Base-by-base conservation (phyloP, 2,797 vertebrate species). In the Cryptoprocta ferox region DNA sequence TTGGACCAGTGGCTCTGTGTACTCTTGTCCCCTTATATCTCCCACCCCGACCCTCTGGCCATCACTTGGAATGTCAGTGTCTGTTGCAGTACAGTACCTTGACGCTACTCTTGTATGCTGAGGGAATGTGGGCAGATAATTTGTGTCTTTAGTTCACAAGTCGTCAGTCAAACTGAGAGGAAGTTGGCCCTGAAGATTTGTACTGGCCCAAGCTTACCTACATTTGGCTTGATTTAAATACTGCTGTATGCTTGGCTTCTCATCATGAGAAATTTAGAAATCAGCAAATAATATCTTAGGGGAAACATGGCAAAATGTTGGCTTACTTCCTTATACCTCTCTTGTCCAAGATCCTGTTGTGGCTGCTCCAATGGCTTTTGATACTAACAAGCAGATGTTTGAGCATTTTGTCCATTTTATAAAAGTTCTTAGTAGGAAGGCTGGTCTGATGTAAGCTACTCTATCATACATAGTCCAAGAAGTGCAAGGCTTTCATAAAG, bases 291-390 rank as follows among this genome's bases (percentile, higher is more conserved):
- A 89, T 75, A 70, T 87, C 95, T 96, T 82, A 56, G 24, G 48
- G 35, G 3, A 18, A 73, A 73, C 12, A 3, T 70, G 50, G 4
- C 24, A 70, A 87, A 94, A 75, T 75, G 3, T 83, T 92, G n/a
- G 63, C 63, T 96, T 75, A 13, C 26, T 95, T 94, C 39, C 35
- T 37, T 80, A n/a, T 6, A 50, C 28, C 10, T 95, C 14, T 94
- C 90, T 94, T 95, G 73, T 87, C 14, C 19, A 90, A 65, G 63
- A 50, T 91, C 53, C 73, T 85, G 18, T 45, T 84, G n/a, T 93
- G 45, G 71, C 37, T 73, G 37, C 68, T 71, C 6, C 19, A 53
- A 2, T 50, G 76, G 26, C 26, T 75, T 95, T 83, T 68, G 70
- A 88, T 88, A 30, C 63, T 16, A 61, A 70, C 35, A 84, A 59